A percentile compares a stretch with the other conserved stretches of the same genome.
phyloP scores from a whole-genome alignment of 2,888 invertebrate species.

The Sinhomidia bicolor region DNA sequence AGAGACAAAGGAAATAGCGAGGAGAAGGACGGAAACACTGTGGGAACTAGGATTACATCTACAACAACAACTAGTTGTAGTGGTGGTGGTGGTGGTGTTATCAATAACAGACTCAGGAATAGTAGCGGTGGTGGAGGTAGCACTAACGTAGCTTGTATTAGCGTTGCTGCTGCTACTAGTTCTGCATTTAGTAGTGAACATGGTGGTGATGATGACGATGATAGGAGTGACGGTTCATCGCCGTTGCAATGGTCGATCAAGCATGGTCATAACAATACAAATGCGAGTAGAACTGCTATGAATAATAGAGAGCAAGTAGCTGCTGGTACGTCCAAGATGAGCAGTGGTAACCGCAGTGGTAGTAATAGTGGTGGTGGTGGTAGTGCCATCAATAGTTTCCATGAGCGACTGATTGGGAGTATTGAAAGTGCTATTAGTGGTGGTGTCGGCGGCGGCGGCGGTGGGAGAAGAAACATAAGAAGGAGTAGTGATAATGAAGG shows the following conservation, averaged over 20 bases:
- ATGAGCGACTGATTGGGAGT: constrained; percentile 55
- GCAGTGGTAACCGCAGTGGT: constrained; percentile 32
- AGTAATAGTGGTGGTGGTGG: constrained; percentile 41
- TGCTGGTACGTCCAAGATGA: no score
- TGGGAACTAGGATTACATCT: no score
- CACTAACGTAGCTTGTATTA: not conserved
- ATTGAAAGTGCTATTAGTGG: constrained; percentile 63
- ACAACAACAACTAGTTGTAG: not conserved
- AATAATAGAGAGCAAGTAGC: not conserved
- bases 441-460: not conserved
- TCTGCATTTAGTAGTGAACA: not conserved
- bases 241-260: constrained; percentile 13
- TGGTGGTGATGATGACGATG: not conserved
- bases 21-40: constrained; percentile 49
- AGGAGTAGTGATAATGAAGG: constrained; percentile 46
- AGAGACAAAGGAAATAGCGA: constrained; percentile 66
- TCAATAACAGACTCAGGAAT: not conserved
- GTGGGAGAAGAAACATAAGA: not conserved
- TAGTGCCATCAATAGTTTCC: constrained; percentile 66
- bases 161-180: no score
- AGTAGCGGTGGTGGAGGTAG: not conserved
- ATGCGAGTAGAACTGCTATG: not conserved
- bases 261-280: constrained; percentile 53
- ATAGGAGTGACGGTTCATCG: constrained; percentile 56
- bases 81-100: not conserved